Percentiles rank a stretch among this genome's conserved stretches.
Conservation (phyloP, 1,140 invertebrate species). For the Eubasilissa regina region DNA sequence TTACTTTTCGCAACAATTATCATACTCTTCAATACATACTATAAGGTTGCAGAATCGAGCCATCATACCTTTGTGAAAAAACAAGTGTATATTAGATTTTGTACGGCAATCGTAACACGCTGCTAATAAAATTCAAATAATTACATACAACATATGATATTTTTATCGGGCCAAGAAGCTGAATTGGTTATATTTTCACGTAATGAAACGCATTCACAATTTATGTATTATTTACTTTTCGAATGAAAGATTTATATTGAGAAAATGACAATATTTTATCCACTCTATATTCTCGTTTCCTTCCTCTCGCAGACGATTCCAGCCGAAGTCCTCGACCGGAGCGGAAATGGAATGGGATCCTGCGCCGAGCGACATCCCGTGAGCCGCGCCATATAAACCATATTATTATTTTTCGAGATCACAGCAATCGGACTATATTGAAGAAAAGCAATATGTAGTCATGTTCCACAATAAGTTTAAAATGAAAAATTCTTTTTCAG, state of each 20-base stretch:
- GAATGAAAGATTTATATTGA: background rate
- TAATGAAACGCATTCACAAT: too few relatives aligned
- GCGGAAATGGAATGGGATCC: constrained; percentile 18
- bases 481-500: background rate
- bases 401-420: constrained; percentile 15
- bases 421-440: constrained; percentile 23
- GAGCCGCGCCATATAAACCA: background rate
- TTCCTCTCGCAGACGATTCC: constrained; percentile 10
- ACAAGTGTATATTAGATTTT: too few relatives aligned
- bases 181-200: too few relatives aligned
- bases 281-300: background rate
- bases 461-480: too few relatives aligned
- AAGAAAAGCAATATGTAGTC: background rate
- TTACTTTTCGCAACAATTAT: too few relatives aligned
- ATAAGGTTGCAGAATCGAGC: too few relatives aligned
- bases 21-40: too few relatives aligned
- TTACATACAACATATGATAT: background rate
- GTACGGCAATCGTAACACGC: too few relatives aligned
- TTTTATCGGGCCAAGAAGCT: background rate
- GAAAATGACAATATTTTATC: constrained; percentile 5
- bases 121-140: too few relatives aligned
- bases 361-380: background rate
- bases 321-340: background rate
- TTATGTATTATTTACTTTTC: background rate
- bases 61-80: too few relatives aligned